Evolutionary conservation across 37 sponge, comb jelly and placozoan genomes (phyloP).

Genomic region (Lycopodina hypogea): DNA sequence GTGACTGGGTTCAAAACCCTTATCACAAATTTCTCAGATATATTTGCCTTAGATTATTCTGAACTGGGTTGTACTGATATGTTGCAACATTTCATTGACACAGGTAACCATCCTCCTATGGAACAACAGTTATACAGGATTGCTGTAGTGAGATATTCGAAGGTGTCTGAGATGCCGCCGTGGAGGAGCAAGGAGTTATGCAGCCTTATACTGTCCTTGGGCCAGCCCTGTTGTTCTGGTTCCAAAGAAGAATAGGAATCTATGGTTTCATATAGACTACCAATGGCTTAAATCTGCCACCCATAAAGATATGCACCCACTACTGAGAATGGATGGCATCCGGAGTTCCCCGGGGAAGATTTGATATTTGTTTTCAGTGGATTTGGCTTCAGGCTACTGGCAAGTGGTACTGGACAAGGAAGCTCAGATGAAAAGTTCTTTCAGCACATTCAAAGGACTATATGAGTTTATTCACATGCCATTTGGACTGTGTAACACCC

Average conservation of each 20-base stretch:
- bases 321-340: slow-evolving; percentile 55
- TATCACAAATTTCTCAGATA: too few species aligned
- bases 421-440: slow-evolving; percentile 41
- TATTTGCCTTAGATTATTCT: too few species aligned
- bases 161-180: too few species aligned
- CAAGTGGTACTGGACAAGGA: slow-evolving; percentile 42
- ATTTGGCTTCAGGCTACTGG: slow-evolving; percentile 66
- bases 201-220: slow-evolving; percentile 40
- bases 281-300: slow-evolving; percentile 39
- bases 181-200: slow-evolving; percentile 5
- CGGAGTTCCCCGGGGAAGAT: slow-evolving; percentile 27
- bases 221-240: slow-evolving; percentile 70
- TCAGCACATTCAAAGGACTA: slow-evolving; percentile 46
- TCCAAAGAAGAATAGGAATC: slow-evolving; percentile 51
- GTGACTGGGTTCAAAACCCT: too few species aligned
- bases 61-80: too few species aligned
- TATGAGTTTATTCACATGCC: slow-evolving; percentile 60
- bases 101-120: too few species aligned
- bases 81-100: too few species aligned
- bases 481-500: slow-evolving; percentile 68
- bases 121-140: too few species aligned
- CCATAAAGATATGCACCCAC: slow-evolving; percentile 56
- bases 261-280: slow-evolving; percentile 59
- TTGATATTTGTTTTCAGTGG: slow-evolving; percentile 46
- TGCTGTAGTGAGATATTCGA: too few species aligned